Base-by-base conservation (phyloP, 2,888 invertebrate genomes). In the Clunio marinus region DNA sequence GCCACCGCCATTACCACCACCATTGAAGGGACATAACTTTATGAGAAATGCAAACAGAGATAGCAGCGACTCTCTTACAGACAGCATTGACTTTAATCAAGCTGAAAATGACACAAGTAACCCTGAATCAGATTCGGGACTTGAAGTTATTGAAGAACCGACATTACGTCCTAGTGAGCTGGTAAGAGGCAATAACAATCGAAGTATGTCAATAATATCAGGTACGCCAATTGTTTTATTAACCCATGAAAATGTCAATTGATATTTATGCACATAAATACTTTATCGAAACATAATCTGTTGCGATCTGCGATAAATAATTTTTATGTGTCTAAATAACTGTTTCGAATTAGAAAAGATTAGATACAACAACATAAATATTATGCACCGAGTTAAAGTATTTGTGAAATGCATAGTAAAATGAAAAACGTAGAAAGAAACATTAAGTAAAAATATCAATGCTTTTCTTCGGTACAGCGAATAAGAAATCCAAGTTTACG, bases 91-190 rank as follows among this genome's bases (percentile, higher is more conserved):
- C 20, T 27, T 24, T 7, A 22, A 46, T 13, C 27, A 24, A 25
- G 27, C 45, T 5, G 51, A 22, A n/a, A 37, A n/a, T 51, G 79
- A 66, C 2, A 2, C 20, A 17, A 37, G 10, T 71, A 72, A 13
- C 35, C 69, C 13, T 3, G 79, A 79, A 71, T 79, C 79, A 0
- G 79, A 79, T 72, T 79, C 78, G 0, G 79, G 81, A 10, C 77
- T 83, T 24, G 85, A 82, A 63, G 85, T 87, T 51, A 75, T 87
- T 2, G 88, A 87, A 72, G 88, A 88, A 74, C 86, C 87, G 0
- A 87, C 86, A 8, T 74, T 88, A 10, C 81, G 83, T 71, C 86
- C 87, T 13, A 86, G 87, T 0, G 87, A 87, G 70, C 76, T 88
- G 57, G 83, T 84, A 70, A 83, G 82, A 60, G 83, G 83, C 67